Evolutionary conservation across 2,888 invertebrate genomes (phyloP).

Genomic region (Pseudanteris insignis): DNA sequence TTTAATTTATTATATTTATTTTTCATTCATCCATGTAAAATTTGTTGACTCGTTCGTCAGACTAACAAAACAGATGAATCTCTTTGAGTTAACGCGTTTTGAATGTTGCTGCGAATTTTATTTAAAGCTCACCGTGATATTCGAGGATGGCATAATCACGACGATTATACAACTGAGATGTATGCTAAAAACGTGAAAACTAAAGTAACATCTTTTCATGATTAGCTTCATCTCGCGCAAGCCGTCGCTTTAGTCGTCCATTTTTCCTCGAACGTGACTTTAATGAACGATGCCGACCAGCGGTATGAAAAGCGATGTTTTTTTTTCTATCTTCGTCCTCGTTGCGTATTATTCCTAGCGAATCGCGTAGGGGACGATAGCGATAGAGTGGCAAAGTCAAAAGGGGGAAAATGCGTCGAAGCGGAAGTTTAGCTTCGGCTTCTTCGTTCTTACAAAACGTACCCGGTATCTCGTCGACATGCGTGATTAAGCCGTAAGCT

Average conservation of each 20-base stretch:
- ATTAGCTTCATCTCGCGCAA: slow-evolving; percentile 22
- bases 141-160: slow-evolving; percentile 4
- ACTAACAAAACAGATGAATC: too few species aligned
- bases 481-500: slow-evolving; percentile 47
- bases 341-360: slow-evolving; percentile 26
- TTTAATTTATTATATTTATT: too few species aligned
- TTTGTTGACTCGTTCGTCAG: too few species aligned
- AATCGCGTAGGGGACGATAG: slow-evolving; percentile 28
- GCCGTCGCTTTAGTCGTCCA: slow-evolving; percentile 14
- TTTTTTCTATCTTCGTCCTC: slow-evolving; percentile 19
- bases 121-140: background rate
- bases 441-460: slow-evolving; percentile 41
- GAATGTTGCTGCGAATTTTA: background rate
- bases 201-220: slow-evolving; percentile 25
- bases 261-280: slow-evolving; percentile 40
- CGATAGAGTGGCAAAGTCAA: slow-evolving; percentile 35
- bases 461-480: slow-evolving; percentile 42
- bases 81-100: too few species aligned
- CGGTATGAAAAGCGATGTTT: slow-evolving; percentile 25
- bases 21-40: too few species aligned
- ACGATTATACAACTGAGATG: slow-evolving; percentile 10
- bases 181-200: slow-evolving; percentile 11
- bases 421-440: slow-evolving; percentile 41
- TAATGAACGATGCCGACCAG: slow-evolving; percentile 29
- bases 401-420: slow-evolving; percentile 41